These are phyloP conservation scores for Virgularia gustaviana DNA, from an alignment of 92 coral and sea anemone genomes.

Conservation along the genomic window DNA sequence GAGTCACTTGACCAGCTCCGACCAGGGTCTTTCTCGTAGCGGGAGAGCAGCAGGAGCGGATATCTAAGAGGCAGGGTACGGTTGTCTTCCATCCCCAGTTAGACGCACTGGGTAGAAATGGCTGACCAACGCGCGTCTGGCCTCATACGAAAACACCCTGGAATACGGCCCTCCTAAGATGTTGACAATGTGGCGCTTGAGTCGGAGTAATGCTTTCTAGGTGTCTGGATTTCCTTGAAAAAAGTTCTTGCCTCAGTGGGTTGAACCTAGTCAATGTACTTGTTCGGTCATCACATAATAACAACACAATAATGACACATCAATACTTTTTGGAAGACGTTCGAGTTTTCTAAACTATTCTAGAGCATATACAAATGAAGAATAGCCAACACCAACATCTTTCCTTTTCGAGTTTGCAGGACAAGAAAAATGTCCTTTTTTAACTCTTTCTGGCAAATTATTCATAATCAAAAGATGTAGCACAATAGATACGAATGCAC, in stretches of 20 bases:
- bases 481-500: constrained; percentile 1
- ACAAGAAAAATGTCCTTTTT: constrained; percentile 1
- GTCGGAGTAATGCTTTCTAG: constrained; percentile 65
- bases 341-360: constrained; percentile 16
- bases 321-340: not conserved
- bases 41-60: too few relatives aligned
- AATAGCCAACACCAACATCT: constrained; percentile 42
- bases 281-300: constrained; percentile 46
- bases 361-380: constrained; percentile 23
- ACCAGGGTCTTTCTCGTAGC: too few relatives aligned
- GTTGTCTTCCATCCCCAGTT: constrained; percentile 48
- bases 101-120: constrained; percentile 40
- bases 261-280: constrained; percentile 51
- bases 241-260: constrained; percentile 50
- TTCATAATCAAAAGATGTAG: constrained; percentile 13
- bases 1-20: too few relatives aligned
- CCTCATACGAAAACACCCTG: constrained; percentile 60
- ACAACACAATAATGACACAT: not conserved
- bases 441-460: constrained; percentile 36
- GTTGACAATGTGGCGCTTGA: constrained; percentile 46
- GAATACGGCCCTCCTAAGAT: constrained; percentile 51
- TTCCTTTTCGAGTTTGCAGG: constrained; percentile 43
- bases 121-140: constrained; percentile 39
- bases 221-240: constrained; percentile 53
- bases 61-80: too few relatives aligned